Base-by-base conservation (phyloP, 2,113 vertebrate species). In the Oryzias curvinotus region DNA sequence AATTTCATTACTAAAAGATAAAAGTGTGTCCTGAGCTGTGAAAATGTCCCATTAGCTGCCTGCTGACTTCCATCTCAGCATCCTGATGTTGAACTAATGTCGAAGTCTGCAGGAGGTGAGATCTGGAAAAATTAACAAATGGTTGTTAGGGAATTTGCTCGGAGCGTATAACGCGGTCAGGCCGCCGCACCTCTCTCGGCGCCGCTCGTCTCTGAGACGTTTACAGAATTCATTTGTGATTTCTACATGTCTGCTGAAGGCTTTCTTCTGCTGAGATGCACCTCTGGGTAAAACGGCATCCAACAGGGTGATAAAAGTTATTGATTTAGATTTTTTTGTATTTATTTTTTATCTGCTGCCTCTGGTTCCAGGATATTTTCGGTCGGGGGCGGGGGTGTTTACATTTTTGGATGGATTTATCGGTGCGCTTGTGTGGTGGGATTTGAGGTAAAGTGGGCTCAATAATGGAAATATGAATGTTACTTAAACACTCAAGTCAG, bases 211-310 rank as follows among this genome's bases (percentile, higher is more conserved):
- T 64, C 41, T 16, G 44, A 82, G 75, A 53, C 55, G 36, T 45
- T 75, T 65, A 65, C 43, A 67, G 60, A 62, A 85, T 62, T 62
- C 54, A 81, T 81, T 77, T 56, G 52, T 47, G 19, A 62, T 83
- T 80, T 86, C 75, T 52, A 68, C 45, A 68, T 65, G 65, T 80
- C 46, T 65, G 57, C 63, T 49, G 69, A 87, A 88, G 88, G 88
- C 92, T 93, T 91, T 87, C 93, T 92, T 92, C 87, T 88, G 83
- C 85, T 49, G 51, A n/a, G 18, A 21, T 36, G 4, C 14, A 43
- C 23, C 13, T 71, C 55, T 55, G 52, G 46, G 10, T 46, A 14
- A 21, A 68, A 63, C 28, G 28, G 55, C 17, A 57, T 63, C 21
- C 44, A 23, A 69, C 19, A 30, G 6, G 26, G 68, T 50, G 52